These are phyloP conservation scores for Distichodus sexfasciatus DNA, from an alignment of 2,797 vertebrate genomes.

Conservation along the genomic window DNA sequence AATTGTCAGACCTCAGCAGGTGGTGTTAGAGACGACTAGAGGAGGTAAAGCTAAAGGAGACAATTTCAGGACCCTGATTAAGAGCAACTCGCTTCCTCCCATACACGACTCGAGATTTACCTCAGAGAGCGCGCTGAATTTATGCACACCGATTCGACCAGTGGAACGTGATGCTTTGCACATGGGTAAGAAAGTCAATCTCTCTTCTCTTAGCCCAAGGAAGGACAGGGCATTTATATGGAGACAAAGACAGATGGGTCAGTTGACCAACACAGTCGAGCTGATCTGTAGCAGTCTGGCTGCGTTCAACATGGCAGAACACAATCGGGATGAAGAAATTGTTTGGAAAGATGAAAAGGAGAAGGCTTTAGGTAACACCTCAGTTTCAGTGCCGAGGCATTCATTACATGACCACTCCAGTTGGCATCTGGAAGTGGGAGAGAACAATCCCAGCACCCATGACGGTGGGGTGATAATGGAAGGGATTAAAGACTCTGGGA, in stretches of 20 bases:
- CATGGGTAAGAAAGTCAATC: conserved; percentile 9
- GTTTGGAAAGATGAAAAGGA: conserved; percentile 27
- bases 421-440: conserved; percentile 42
- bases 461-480: conserved; percentile 34
- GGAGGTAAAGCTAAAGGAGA: conserved; percentile 23
- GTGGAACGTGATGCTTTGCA: conserved; percentile 17
- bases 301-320: conserved; percentile 19
- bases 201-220: conserved; percentile 27
- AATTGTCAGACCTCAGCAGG: conserved; percentile 19
- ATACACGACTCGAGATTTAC: conserved; percentile 54
- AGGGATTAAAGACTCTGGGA: conserved; percentile 42
- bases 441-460: conserved; percentile 28
- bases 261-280: conserved; percentile 7
- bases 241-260: conserved; percentile 41
- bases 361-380: conserved; percentile 36
- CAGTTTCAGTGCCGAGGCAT: conserved; percentile 20
- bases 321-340: conserved; percentile 19
- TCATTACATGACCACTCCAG: conserved; percentile 17
- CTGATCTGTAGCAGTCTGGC: conserved; percentile 30
- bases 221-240: conserved; percentile 35
- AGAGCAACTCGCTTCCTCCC: conserved; percentile 58
- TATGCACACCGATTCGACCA: neutral
- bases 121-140: conserved; percentile 18
- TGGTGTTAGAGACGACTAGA: conserved; percentile 27
- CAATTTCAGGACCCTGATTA: neutral